A percentile compares a stretch with the other conserved stretches of the same genome.
phyloP scores from a whole-genome alignment of 2,113 vertebrate genomes.

The Channa maculata region DNA sequence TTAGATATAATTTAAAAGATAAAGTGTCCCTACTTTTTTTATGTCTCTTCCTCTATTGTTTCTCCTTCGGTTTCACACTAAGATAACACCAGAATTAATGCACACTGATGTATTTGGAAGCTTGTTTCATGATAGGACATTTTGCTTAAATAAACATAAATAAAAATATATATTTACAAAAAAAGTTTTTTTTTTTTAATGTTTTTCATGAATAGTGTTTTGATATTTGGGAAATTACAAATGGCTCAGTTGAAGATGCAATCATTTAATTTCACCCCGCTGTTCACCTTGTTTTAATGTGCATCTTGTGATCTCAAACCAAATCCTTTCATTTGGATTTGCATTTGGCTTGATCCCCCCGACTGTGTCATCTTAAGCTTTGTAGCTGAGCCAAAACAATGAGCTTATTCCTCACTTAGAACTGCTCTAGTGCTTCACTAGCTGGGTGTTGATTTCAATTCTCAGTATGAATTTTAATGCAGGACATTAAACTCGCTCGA shows the following conservation, averaged over 20 bases:
- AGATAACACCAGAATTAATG: neutral
- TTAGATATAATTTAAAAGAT: no score
- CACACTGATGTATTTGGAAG: neutral
- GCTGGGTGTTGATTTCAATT: neutral
- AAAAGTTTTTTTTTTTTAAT: no score
- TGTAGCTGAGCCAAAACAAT: conserved; percentile 27
- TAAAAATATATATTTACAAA: conserved; percentile 3
- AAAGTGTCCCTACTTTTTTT: no score
- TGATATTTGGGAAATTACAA: conserved; percentile 19
- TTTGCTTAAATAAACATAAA: neutral
- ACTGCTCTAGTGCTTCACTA: neutral
- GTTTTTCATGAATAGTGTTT: neutral
- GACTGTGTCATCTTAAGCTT: conserved; percentile 9
- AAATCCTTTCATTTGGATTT: conserved; percentile 19
- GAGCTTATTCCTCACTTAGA: conserved; percentile 1
- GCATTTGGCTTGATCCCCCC: neutral
- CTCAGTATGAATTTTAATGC: neutral
- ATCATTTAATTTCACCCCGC: neutral
- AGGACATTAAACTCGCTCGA: neutral
- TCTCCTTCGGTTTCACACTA: neutral
- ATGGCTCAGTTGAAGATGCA: neutral
- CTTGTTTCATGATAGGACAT: neutral
- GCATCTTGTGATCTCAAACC: neutral
- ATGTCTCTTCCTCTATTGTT: neutral
- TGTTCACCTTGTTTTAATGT: conserved; percentile 13